Evolutionary conservation across 2,888 invertebrate species (phyloP), one percentile per base, ranked within the genome.

Genomic region (Baronia brevicornis): DNA sequence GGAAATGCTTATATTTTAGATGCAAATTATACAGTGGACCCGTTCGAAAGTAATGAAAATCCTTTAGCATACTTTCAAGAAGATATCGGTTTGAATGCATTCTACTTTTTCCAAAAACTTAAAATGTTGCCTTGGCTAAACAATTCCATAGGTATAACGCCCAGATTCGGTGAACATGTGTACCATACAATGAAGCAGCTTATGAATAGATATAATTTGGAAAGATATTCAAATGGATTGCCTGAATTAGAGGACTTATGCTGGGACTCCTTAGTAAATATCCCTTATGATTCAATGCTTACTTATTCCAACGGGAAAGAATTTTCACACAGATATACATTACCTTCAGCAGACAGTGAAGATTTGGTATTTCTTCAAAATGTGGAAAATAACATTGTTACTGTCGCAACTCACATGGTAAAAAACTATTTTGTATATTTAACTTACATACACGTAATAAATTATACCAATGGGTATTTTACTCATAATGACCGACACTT

Each of bases 31-130:
- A 82, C 84, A 27, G 46, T 57, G 7, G 58, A 74, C 36, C 71
- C 75, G 38, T 63, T 60, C 29, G 68, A 74, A 19, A 69, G 74
- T 21, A 60, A 70, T 40, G 65, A 79, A n/a, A 89, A 91, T 43
- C 80, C 85, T 38, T 48, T 91, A 33, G 85, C 88, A 23, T 91
- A 91, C 62, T 91, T 90, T 65, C 87, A 87, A n/a, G 91, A 92
- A 65, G 91, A 91, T 54, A 69, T 91, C 35, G 90, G 89, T 27
- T 71, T 91, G 39, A 91, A 90, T 61, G 62, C 86, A 0, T 90
- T 84, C 66, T 90, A 90, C 71, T 89, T 85, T 62, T 84, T 87
- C 52, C 61, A 51, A 38, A 78, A 73, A 47, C 73, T 89, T 41
- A 87, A 87, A 48, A 57, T 69, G 44, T 80, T 87, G 23, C 86